These are phyloP conservation scores for Smittia aterrima DNA, from an alignment of 2,888 invertebrate genomes.

Conservation along the genomic window DNA sequence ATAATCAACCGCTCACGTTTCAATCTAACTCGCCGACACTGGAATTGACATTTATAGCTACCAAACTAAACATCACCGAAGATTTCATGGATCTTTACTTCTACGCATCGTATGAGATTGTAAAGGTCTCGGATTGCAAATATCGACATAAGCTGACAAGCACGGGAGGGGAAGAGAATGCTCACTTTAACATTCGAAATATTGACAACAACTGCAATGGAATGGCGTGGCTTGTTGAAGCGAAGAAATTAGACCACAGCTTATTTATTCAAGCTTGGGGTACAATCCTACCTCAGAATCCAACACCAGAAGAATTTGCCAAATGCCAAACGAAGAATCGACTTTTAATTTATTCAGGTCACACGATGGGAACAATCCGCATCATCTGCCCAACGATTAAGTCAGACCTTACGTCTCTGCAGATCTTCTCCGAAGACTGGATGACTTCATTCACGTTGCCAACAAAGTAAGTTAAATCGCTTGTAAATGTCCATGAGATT, in stretches of 20 bases:
- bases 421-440: slow-evolving; percentile 81
- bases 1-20: slow-evolving; percentile 62
- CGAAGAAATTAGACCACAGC: slow-evolving; percentile 74
- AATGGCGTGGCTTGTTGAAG: slow-evolving; percentile 73
- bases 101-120: slow-evolving; percentile 68
- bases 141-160: slow-evolving; percentile 64
- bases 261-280: slow-evolving; percentile 83
- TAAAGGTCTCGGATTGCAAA: slow-evolving; percentile 64
- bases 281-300: slow-evolving; percentile 65
- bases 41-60: slow-evolving; percentile 74
- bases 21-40: slow-evolving; percentile 66
- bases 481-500: not conserved
- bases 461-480: slow-evolving; percentile 50
- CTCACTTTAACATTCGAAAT: slow-evolving; percentile 62
- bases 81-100: slow-evolving; percentile 81
- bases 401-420: slow-evolving; percentile 61
- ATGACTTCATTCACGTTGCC: slow-evolving; percentile 49
- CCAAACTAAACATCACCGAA: slow-evolving; percentile 71
- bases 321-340: slow-evolving; percentile 76
- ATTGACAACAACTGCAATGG: slow-evolving; percentile 55
- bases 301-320: slow-evolving; percentile 61
- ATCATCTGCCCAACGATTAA: slow-evolving; percentile 68
- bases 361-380: slow-evolving; percentile 57
- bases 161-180: slow-evolving; percentile 65
- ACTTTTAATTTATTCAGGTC: slow-evolving; percentile 76